Evolutionary conservation across 2,797 vertebrate species (phyloP).

Genomic region (Xerus rutilus): DNA sequence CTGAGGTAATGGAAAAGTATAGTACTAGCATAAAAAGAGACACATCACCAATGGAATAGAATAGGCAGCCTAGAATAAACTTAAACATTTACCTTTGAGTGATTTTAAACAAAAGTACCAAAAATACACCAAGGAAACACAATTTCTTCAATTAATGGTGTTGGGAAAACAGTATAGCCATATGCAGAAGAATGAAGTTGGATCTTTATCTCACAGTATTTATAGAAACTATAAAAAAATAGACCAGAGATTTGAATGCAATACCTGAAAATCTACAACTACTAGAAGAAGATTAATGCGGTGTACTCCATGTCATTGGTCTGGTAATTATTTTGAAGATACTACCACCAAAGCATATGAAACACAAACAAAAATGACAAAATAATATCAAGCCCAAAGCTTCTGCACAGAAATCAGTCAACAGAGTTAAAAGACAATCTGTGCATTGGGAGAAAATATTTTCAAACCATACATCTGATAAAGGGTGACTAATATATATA

Average conservation of each 20-base stretch:
- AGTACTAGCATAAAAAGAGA: too few relatives aligned
- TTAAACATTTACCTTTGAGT: not conserved
- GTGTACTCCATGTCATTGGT: not conserved
- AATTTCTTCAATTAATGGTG: not conserved
- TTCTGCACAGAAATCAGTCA: too few relatives aligned
- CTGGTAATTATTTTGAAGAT: not conserved
- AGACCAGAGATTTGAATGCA: not conserved
- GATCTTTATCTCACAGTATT: not conserved
- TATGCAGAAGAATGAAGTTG: not conserved
- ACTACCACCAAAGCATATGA: not conserved
- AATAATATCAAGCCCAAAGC: too few relatives aligned
- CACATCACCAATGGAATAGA: too few relatives aligned
- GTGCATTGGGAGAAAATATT: not conserved
- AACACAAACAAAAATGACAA: too few relatives aligned
- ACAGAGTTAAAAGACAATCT: too few relatives aligned
- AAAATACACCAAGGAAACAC: not conserved
- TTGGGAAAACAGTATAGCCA: not conserved
- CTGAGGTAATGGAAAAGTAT: too few relatives aligned
- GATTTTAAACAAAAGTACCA: not conserved
- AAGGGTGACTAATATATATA: too few relatives aligned
- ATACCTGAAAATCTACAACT: not conserved
- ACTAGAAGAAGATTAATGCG: not conserved
- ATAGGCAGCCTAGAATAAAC: not conserved
- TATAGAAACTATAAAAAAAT: not conserved
- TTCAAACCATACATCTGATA: not conserved